Evolutionary conservation across 2,888 invertebrate genomes (phyloP), one percentile per base, ranked within the genome.

Genomic region (Theretra japonica): DNA sequence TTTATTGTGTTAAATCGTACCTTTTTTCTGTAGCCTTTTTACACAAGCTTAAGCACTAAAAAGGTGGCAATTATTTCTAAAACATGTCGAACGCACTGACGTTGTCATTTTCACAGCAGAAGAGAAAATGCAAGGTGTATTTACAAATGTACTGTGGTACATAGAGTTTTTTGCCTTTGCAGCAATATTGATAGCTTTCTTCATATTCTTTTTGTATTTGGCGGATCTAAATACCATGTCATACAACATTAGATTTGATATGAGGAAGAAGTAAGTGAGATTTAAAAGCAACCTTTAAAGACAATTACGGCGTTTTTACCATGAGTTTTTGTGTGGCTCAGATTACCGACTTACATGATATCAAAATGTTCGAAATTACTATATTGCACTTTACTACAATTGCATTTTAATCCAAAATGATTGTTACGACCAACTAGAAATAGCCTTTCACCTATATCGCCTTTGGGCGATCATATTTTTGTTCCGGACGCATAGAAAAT

Each of bases 131-230:
- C 81, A 84, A 71, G 84, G 84, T 7, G 73, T 85, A 70, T 91
- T 88, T 73, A 88, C 92, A 0, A 89, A 83, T 73, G 76, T 83
- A 4, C 77, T 93, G 2, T 94, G 94, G 94, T 93, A 92, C 77
- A 80, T 93, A 48, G 94, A 94, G 73, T 92, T 93, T 73, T 75
- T 90, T 33, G 87, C 86, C 2, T 92, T 92, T 78, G 82, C 79
- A 33, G 65, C 84, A 8, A 74, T 86, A 21, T 77, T 92, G 59
- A 82, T 87, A 68, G 72, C 72, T 33, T 93, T 94, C 76, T 93
- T 94, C 75, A 78, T 79, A 56, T 87, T 88, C 23, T 82, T 92
- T 73, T 74, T 93, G n/a, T 92, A 91, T 75, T 75, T 93, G 70
- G 87, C 87, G 0, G 82, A 80, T 57, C 72, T 86, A 21, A 89